These are phyloP conservation scores for Leucosticte australis DNA, from an alignment of 2,113 vertebrate genomes.

Conservation along the genomic window DNA sequence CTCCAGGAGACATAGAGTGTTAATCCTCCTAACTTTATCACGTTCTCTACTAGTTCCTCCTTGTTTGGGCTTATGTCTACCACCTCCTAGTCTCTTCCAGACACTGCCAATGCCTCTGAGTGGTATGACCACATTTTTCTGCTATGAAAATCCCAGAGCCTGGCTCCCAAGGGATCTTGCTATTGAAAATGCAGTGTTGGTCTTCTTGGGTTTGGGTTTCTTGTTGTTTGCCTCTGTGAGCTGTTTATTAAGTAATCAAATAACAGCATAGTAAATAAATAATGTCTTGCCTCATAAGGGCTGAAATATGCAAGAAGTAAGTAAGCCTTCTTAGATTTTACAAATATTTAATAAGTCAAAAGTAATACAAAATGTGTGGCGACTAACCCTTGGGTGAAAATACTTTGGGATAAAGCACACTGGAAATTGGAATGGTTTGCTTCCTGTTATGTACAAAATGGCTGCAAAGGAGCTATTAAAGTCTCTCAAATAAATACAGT, in stretches of 20 bases:
- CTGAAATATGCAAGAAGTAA: neutral
- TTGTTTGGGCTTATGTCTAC: neutral
- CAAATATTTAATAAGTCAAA: neutral
- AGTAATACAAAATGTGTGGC: neutral
- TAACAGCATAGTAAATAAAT: constrained; percentile 17
- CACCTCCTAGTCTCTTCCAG: neutral
- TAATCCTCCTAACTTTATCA: neutral
- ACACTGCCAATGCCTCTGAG: neutral
- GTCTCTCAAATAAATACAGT: constrained; percentile 11
- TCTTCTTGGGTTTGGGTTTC: constrained; percentile 3
- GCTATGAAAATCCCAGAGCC: constrained; percentile 27
- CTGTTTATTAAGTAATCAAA: constrained; percentile 37
- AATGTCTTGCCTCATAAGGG: neutral
- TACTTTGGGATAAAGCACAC: neutral
- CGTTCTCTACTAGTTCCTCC: neutral
- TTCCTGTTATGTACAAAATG: constrained; percentile 46
- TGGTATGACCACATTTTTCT: constrained; percentile 29
- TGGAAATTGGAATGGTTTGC: neutral
- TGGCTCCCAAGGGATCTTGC: constrained; percentile 25
- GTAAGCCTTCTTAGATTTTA: neutral
- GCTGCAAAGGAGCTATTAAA: constrained; percentile 47
- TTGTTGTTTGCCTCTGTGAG: constrained; percentile 32
- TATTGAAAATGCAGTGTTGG: constrained; percentile 31
- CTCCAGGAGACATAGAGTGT: neutral
- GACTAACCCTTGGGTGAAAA: neutral